Percentiles rank a stretch among this genome's conserved stretches.
Conservation (phyloP, 2,888 invertebrate genomes). For the Campoplex nolae region DNA sequence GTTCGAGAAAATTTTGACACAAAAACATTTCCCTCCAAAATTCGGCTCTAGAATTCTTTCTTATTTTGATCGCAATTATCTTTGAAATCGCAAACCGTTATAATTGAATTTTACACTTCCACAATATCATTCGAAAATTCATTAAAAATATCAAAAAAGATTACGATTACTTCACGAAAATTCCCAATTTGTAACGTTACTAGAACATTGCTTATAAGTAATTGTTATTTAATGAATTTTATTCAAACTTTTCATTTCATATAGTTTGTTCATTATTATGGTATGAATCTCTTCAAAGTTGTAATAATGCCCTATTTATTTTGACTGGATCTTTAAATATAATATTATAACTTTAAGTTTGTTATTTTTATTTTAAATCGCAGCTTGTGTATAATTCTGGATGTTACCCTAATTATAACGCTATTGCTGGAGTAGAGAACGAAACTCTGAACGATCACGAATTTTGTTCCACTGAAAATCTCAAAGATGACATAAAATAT, state of each 20-base stretch:
- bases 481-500: constrained; percentile 41
- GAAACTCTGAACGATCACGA: background rate
- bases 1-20: background rate
- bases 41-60: background rate
- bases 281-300: background rate
- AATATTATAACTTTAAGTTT: background rate
- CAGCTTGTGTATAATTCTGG: constrained; percentile 38
- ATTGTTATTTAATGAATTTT: background rate
- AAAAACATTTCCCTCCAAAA: background rate
- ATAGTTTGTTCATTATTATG: background rate
- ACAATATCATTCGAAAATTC: background rate
- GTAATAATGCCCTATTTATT: background rate
- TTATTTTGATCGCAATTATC: too few relatives aligned
- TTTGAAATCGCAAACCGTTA: background rate
- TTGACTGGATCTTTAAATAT: background rate
- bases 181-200: background rate
- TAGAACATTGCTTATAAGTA: background rate
- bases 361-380: background rate
- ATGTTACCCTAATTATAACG: constrained; percentile 8
- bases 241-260: background rate
- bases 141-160: background rate
- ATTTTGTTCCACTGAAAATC: constrained; percentile 41
- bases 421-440: background rate
- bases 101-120: background rate
- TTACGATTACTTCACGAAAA: background rate